These are phyloP conservation scores for Meteorus cinctellus DNA, from an alignment of 2,888 invertebrate species.

Conservation along the genomic window DNA sequence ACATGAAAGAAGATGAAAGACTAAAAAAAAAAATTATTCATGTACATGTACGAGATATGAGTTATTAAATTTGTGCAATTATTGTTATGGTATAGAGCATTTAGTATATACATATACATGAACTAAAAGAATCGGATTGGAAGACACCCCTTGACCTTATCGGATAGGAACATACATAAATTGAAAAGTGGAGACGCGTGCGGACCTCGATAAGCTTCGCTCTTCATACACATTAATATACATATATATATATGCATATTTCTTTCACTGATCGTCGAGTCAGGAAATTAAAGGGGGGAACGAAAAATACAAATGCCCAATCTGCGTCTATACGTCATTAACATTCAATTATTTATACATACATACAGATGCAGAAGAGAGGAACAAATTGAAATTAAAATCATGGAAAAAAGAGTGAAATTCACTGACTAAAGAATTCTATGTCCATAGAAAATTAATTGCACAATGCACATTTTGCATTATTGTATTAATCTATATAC, in stretches of 20 bases:
- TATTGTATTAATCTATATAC: too few relatives aligned
- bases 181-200: slow-evolving; percentile 22
- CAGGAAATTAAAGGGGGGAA: slow-evolving; percentile 12
- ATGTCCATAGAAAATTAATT: too few relatives aligned
- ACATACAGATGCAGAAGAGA: neutral
- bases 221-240: slow-evolving; percentile 1
- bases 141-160: slow-evolving; percentile 21
- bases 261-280: slow-evolving; percentile 4
- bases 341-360: slow-evolving; percentile 9
- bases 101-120: neutral
- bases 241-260: slow-evolving; percentile 1
- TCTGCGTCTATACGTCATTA: neutral
- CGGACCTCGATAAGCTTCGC: slow-evolving; percentile 11
- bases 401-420: neutral
- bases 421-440: too few relatives aligned
- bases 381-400: slow-evolving; percentile 1
- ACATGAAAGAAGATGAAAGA: neutral
- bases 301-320: neutral
- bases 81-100: neutral
- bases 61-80: neutral
- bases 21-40: neutral
- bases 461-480: too few relatives aligned
- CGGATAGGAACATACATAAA: slow-evolving; percentile 16
- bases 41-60: neutral
- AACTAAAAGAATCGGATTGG: neutral